Percentiles rank a stretch among this genome's conserved stretches.
Evolutionary conservation across 2,113 vertebrate species (phyloP).

Genomic region (Dermatemys mawii): DNA sequence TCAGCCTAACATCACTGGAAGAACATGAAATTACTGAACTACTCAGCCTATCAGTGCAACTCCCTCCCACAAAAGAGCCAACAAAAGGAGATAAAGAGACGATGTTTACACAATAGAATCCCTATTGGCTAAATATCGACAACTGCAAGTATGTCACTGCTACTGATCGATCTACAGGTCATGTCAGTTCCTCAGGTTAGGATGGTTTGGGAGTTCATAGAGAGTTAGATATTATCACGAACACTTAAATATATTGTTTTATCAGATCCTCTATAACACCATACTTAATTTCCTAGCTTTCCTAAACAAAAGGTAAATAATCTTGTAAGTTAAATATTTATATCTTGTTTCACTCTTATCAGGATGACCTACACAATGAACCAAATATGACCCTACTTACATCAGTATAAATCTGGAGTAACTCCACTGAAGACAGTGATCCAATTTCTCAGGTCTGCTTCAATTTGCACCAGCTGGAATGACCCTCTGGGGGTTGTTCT

Average conservation of each 20-base stretch:
- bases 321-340: slow-evolving; percentile 29
- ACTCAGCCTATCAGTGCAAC: not conserved
- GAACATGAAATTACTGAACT: not conserved
- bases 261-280: not conserved
- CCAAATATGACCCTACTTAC: not conserved
- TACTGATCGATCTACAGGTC: not conserved
- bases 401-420: not conserved
- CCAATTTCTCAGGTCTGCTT: not conserved
- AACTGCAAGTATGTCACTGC: not conserved
- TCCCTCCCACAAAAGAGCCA: not conserved
- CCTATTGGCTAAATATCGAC: not conserved
- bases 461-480: slow-evolving; percentile 3
- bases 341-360: slow-evolving; percentile 3
- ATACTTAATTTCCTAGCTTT: slow-evolving; percentile 25
- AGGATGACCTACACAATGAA: not conserved
- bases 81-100: not conserved
- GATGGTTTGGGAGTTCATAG: not conserved
- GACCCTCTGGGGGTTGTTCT: not conserved
- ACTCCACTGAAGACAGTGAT: not conserved
- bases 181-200: not conserved
- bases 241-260: not conserved
- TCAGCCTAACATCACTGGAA: not conserved
- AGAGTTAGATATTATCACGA: not conserved
- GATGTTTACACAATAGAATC: not conserved
- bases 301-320: slow-evolving; percentile 40